Percentiles rank a stretch among this genome's conserved stretches.
These are phyloP conservation scores for Drosophila parvula DNA, from an alignment of 1,140 invertebrate genomes.

Conservation along the genomic window DNA sequence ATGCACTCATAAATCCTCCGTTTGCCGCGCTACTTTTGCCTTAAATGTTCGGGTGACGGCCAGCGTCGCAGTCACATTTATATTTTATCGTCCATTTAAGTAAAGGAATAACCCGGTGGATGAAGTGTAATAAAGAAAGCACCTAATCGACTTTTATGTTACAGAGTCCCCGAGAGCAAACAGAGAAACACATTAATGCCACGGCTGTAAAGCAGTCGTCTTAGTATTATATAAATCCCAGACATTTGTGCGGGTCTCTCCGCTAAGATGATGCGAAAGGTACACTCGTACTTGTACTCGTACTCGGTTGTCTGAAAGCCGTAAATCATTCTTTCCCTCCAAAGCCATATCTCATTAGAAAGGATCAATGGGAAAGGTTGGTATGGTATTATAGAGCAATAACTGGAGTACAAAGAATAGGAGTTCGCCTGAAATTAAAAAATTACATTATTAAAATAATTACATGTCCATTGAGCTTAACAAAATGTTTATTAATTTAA, in stretches of 20 bases:
- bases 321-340: slow-evolving; percentile 32
- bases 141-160: slow-evolving; percentile 61
- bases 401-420: neutral
- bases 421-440: neutral
- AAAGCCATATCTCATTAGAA: slow-evolving; percentile 29
- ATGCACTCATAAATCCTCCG: slow-evolving; percentile 68
- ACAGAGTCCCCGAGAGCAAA: slow-evolving; percentile 42
- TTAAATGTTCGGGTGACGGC: slow-evolving; percentile 41
- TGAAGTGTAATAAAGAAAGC: slow-evolving; percentile 55
- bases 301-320: slow-evolving; percentile 18
- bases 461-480: neutral
- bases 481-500: neutral
- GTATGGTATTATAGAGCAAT: slow-evolving; percentile 2
- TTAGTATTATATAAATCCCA: slow-evolving; percentile 52
- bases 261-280: slow-evolving; percentile 19
- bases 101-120: slow-evolving; percentile 26
- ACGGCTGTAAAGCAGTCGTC: slow-evolving; percentile 48
- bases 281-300: slow-evolving; percentile 2
- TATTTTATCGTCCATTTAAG: slow-evolving; percentile 52
- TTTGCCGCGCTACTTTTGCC: slow-evolving; percentile 6
- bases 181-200: slow-evolving; percentile 48
- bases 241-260: slow-evolving; percentile 8
- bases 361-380: slow-evolving; percentile 26
- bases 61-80: slow-evolving; percentile 24
- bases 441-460: neutral